Evolutionary conservation across 2,888 invertebrate species (phyloP), one percentile per base, ranked within the genome.

Genomic region (Vanessa cardui): DNA sequence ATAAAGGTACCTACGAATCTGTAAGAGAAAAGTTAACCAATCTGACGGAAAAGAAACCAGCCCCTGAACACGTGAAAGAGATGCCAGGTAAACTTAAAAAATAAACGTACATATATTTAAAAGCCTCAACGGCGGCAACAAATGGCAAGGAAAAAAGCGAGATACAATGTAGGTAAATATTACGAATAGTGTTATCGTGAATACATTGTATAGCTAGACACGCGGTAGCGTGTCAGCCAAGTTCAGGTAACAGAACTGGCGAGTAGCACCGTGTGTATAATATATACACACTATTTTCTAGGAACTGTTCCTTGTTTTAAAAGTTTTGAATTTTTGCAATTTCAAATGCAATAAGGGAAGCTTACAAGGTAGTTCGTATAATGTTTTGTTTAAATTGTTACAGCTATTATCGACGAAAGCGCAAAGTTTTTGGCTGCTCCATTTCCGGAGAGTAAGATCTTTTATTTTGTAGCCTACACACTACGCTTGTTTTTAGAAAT

Each of bases 371-470:
- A 16, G 1, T 33, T 21, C 16, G 15, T 49, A 16, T 47, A 47
- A 47, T 47, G 7, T 47, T 47, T 18, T 47, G 18, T 7, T n/a
- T 39, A 39, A 39, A 8, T 61, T 66, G 16, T 72, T 66, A 21
- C 74, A 89, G 89, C 75, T 2, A 62, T 89, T n/a, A 72, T 89
- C 26, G 88, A 89, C 0, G 84, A 86, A 12, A 72, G 82, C 8
- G 77, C 89, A 0, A 86, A 87, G 69, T 89, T 81, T 74, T 75
- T 89, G 54, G 74, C 88, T 7, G 60, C 76, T 5, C 87, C 89
- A 6, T 39, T 77, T 45, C 87, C 89, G 0, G 82, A 86, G 59
- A 86, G 86, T 86, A 77, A 84, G 87, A 78, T 9, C n/a, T 39
- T 31, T 63, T 12, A 16, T 61, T 39, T 69, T 39, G 12, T 39